Conservation (phyloP, 2,113 vertebrate species). For the Edolisoma coerulescens region DNA sequence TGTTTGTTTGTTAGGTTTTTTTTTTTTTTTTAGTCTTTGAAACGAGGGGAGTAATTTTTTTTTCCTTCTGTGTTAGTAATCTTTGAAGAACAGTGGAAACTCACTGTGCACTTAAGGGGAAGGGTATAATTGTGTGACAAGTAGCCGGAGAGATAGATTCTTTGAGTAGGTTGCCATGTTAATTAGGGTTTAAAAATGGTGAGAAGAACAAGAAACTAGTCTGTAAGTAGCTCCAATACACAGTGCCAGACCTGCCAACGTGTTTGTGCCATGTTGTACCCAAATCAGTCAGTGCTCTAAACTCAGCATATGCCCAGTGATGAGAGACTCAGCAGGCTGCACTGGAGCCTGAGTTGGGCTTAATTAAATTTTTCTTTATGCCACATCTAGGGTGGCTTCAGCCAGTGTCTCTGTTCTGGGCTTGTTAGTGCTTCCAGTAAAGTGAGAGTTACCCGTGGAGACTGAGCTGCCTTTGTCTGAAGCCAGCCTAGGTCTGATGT, state of each 20-base stretch:
- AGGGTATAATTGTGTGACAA: neutral
- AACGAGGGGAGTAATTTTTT: neutral
- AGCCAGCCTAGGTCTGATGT: neutral
- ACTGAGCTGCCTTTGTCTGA: neutral
- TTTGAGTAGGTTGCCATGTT: neutral
- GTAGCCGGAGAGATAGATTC: neutral
- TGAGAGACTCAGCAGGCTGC: neutral
- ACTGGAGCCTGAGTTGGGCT: neutral
- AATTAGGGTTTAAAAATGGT: neutral
- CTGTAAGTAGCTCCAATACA: neutral
- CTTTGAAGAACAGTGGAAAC: neutral
- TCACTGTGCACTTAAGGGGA: neutral
- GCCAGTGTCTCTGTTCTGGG: neutral
- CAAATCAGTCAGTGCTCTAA: neutral
- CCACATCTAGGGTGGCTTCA: neutral
- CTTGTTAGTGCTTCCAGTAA: neutral
- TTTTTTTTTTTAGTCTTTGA: neutral
- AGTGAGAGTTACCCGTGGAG: neutral
- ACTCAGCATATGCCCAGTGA: neutral
- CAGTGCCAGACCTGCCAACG: neutral
- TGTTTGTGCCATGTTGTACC: neutral
- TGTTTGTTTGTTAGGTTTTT: too few relatives aligned
- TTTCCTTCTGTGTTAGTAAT: neutral
- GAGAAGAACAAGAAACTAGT: neutral
- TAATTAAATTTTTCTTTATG: neutral